phyloP scores from a whole-genome alignment of 2,797 vertebrate genomes.

The Triplophysa yarkandensis region DNA sequence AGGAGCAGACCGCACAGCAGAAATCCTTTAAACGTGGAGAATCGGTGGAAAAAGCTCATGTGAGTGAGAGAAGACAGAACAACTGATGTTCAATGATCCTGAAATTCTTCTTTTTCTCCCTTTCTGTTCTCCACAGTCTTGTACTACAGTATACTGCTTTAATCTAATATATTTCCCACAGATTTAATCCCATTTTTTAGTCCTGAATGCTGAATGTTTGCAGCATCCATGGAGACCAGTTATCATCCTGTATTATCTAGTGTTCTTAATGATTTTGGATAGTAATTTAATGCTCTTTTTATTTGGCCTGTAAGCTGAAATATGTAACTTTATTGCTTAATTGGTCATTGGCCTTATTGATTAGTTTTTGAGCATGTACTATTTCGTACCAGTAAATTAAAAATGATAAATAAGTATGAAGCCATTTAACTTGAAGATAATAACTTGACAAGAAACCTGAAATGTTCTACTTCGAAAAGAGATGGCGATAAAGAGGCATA shows the following conservation, averaged over 20 bases:
- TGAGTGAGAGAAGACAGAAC: conserved; percentile 57
- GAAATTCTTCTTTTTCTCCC: not conserved
- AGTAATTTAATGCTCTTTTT: no score
- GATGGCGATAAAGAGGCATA: no score
- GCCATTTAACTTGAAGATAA: no score
- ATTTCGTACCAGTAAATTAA: no score
- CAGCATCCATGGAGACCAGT: not conserved
- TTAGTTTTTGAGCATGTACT: no score
- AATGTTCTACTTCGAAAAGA: no score
- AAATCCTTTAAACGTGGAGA: conserved; percentile 76
- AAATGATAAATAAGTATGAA: no score
- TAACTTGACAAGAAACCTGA: no score
- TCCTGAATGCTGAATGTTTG: not conserved
- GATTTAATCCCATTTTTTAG: not conserved
- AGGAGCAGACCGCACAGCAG: conserved; percentile 63
- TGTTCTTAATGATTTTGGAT: not conserved
- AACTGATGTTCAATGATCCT: not conserved
- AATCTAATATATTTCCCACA: not conserved
- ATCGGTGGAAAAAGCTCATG: conserved; percentile 85
- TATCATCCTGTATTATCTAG: not conserved
- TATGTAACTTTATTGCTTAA: no score
- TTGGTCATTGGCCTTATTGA: no score
- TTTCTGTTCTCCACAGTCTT: not conserved
- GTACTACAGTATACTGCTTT: not conserved
- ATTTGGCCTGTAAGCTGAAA: no score